Base-by-base conservation (phyloP, 2,888 invertebrate genomes). In the Candidula unifasciata region DNA sequence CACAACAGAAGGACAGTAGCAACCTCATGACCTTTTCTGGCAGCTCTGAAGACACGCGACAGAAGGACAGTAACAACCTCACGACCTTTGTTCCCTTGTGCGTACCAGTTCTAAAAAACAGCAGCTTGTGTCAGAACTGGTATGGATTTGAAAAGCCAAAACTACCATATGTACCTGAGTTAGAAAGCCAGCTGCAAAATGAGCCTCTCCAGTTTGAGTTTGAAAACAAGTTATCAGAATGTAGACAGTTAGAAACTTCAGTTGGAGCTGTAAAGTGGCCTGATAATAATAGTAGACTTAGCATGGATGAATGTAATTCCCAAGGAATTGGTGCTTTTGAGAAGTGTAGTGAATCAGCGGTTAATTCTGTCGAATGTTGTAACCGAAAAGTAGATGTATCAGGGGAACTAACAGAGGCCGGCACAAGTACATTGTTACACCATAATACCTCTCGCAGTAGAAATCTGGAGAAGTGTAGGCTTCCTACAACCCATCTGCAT, bases 21-120 rank as follows among this genome's bases (percentile, higher is more conserved):
- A 64, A 13, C 24, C 1, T 33, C 35, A 54, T 52, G 35, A 54
- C 24, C 30, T 85, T 87, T 69, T 21, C n/a, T 24, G 21, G 24
- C 60, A 69, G 27, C 33, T 6, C 30, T 33, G 30, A 64, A 35
- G 24, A 30, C n/a, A 6, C 33, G 2, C 5, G 8, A 5, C 54
- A 30, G 24, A 24, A 5, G 57, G 37, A 60, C 64, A 64, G 24
- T 37, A 64, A 5, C 1, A 64, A 13, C 24, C 1, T 33, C 35
- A 54, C 52, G 35, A 54, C 24, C 30, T 85, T 87, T 69, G 68
- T 74, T 18, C 86, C 86, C n/a, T 44, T 88, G 6, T 16, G 83
- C 57, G 87, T 89, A n/a, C 90, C 90, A n/a, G 77, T 90, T 2
- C 84, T 90, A 8, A 86, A 87, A 1, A 73, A 83, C 33, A 89